phyloP scores from a whole-genome alignment of 2,113 vertebrate species.

The Lamprologus ornatipinnis region DNA sequence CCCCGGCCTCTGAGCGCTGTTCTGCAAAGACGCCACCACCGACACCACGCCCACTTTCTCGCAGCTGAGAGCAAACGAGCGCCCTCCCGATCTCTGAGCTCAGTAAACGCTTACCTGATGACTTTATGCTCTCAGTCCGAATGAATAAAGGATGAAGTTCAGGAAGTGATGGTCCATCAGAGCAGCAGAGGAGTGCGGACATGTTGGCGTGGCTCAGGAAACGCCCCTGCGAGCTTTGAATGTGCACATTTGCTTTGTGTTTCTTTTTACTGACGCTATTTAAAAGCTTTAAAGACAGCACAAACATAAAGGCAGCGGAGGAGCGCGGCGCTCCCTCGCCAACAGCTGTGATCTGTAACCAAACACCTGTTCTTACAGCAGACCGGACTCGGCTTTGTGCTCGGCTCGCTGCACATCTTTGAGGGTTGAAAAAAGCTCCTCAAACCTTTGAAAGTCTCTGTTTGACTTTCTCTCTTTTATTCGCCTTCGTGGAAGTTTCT shows the following conservation, averaged over 20 bases:
- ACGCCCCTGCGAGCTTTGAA: background rate
- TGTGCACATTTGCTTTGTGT: background rate
- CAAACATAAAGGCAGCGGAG: background rate
- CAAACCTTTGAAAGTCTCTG: background rate
- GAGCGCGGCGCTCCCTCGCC: background rate
- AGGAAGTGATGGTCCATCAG: background rate
- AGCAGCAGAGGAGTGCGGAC: background rate
- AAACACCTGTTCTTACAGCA: background rate
- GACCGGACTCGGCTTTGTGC: background rate
- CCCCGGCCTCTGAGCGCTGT: background rate
- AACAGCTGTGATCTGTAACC: background rate
- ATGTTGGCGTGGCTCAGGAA: background rate
- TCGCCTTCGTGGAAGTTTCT: background rate
- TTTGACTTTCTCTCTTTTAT: background rate
- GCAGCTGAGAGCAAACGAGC: background rate
- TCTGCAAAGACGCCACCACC: background rate
- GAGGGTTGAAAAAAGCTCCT: background rate
- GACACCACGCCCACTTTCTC: accelerated
- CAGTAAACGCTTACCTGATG: background rate
- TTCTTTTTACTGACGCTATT: background rate
- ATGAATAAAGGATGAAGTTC: background rate
- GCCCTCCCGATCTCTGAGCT: background rate
- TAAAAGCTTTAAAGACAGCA: background rate
- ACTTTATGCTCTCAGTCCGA: background rate
- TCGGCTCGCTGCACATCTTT: background rate